These are phyloP conservation scores for Ptilodon capucinus DNA, from an alignment of 2,888 invertebrate species.

Conservation along the genomic window DNA sequence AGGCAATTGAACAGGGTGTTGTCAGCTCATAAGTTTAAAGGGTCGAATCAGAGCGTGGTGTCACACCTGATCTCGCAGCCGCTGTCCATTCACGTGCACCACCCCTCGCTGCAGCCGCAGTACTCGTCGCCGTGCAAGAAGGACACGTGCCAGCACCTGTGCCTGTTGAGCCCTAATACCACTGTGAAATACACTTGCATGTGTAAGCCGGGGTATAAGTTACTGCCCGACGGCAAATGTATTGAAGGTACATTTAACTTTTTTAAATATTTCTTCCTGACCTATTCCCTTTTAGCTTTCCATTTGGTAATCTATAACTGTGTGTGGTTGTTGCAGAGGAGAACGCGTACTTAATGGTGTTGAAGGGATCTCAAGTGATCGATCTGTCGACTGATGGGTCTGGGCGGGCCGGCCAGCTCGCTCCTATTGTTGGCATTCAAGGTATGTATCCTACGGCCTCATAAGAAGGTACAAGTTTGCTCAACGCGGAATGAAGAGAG, in stretches of 20 bases:
- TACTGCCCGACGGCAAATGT: constrained; percentile 87
- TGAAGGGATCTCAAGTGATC: constrained; percentile 94
- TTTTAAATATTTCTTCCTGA: too few relatives aligned
- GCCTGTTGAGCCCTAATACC: constrained; percentile 91
- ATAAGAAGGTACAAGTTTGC: neutral
- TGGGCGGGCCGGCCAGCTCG: constrained; percentile 89
- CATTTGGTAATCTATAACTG: too few relatives aligned
- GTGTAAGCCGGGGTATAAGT: constrained; percentile 94
- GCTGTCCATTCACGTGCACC: constrained; percentile 96
- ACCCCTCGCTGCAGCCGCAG: constrained; percentile 95
- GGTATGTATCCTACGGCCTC: constrained; percentile 41
- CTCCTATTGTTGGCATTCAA: constrained; percentile 92
- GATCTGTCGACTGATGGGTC: constrained; percentile 91
- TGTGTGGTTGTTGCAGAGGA: constrained; percentile 84
- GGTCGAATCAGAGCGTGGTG: constrained; percentile 95
- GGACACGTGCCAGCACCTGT: constrained; percentile 91
- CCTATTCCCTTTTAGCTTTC: too few relatives aligned
- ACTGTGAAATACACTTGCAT: constrained; percentile 91
- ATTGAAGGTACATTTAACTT: constrained; percentile 80
- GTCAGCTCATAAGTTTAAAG: constrained; percentile 95
- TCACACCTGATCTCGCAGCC: constrained; percentile 97
- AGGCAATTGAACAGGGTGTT: constrained; percentile 94
- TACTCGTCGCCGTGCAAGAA: constrained; percentile 88
- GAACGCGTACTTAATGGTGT: constrained; percentile 93
- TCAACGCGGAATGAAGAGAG: neutral